Conservation (phyloP, 2,797 vertebrate genomes). For the Anomalospiza imberbis region DNA sequence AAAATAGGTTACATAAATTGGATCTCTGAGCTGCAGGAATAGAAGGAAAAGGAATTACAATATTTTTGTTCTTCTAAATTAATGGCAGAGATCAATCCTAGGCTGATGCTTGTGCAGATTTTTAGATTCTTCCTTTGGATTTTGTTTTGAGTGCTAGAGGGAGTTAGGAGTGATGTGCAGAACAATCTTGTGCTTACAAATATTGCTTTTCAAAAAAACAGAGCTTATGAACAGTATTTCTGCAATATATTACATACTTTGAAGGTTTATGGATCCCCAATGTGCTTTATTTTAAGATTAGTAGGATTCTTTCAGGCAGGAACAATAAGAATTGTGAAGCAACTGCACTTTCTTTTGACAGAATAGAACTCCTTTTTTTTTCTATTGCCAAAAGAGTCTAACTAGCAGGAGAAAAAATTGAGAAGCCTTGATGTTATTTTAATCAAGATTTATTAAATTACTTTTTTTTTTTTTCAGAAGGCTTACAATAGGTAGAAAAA, state of each 20-base stretch:
- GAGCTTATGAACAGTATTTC: slow-evolving; percentile 18
- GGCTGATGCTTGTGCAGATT: background rate
- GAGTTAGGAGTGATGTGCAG: background rate
- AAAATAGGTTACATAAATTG: background rate
- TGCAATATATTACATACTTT: slow-evolving; percentile 24
- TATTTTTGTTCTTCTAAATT: background rate
- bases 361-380: background rate
- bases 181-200: slow-evolving; percentile 31
- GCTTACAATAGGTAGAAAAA: background rate
- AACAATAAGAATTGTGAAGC: background rate
- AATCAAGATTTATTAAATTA: background rate
- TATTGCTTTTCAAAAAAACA: background rate
- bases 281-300: slow-evolving; percentile 51
- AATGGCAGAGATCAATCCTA: background rate
- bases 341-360: background rate
- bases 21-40: background rate
- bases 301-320: background rate
- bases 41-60: background rate
- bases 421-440: background rate
- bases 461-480: background rate
- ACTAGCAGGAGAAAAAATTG: background rate
- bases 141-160: background rate
- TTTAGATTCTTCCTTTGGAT: background rate
- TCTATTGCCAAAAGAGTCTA: background rate
- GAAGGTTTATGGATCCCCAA: slow-evolving; percentile 42